These are phyloP conservation scores for Odobenus rosmarus DNA, from an alignment of 2,113 vertebrate genomes.

Conservation along the genomic window DNA sequence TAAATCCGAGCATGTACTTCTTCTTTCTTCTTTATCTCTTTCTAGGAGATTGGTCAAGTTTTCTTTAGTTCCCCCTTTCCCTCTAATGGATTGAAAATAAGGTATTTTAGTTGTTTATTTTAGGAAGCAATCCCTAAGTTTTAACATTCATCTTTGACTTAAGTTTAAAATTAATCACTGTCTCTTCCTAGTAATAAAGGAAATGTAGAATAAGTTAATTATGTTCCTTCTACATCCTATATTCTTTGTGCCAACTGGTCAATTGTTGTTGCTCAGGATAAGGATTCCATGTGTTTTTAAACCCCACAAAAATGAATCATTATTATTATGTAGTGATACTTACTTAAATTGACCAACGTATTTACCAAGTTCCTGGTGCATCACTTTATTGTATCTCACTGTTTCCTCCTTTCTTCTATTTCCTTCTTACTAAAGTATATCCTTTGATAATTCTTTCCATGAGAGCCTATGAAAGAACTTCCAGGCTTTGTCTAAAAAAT, in stretches of 20 bases:
- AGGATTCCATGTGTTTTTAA: slow-evolving; percentile 19
- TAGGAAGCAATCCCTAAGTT: not conserved
- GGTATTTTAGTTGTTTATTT: not conserved
- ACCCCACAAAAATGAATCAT: not conserved
- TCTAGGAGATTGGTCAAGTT: not conserved
- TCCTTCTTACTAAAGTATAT: not conserved
- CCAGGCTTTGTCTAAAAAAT: not conserved
- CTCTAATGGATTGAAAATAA: not conserved
- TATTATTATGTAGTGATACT: not conserved
- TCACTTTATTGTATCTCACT: not conserved
- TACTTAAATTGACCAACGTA: slow-evolving; percentile 30
- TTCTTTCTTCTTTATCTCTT: not conserved
- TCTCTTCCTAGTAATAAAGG: not conserved
- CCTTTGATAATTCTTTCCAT: not conserved
- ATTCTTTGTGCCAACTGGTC: not conserved
- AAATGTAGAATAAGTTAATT: slow-evolving; percentile 21
- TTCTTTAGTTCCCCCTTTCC: not conserved
- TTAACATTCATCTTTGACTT: not conserved
- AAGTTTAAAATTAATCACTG: slow-evolving; percentile 40
- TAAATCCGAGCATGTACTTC: not conserved
- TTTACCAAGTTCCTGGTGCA: not conserved
- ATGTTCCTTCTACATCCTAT: not conserved
- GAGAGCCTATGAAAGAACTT: not conserved
- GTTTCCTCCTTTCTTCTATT: slow-evolving; percentile 13
- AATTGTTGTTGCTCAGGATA: not conserved